Base-by-base conservation (phyloP, 1,140 invertebrate species). In the Macrostomum lignano region DNA sequence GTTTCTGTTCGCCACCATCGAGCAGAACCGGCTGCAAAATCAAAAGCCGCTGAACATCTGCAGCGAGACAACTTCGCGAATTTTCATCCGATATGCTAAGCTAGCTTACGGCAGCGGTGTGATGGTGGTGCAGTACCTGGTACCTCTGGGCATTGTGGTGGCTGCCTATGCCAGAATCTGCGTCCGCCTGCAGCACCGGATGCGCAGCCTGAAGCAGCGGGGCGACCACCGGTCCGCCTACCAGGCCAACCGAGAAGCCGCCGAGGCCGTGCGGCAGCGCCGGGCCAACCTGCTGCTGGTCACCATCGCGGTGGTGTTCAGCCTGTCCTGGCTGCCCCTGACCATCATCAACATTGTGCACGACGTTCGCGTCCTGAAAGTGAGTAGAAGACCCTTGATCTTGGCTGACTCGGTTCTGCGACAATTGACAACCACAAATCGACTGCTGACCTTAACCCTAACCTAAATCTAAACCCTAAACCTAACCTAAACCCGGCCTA, bases 101-200 rank as follows among this genome's bases (percentile, higher is more conserved):
- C 68, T 67, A 7, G 72, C 71, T 36, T 81, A 78, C 56, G 76
- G 74, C 2, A 58, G 73, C 24, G 73, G 74, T 41, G 71, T 71
- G 25, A 64, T 79, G 40, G 65, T 77, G 32, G 66, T 79, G 31
- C 75, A 79, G 52, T 81, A 77, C 45, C 55, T 74, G 33, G 45
- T 78, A 13, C 76, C 76, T 23, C 74, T 78, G 37, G 52, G 73
- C 26, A 74, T 75, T 15, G 71, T 78, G 5, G 68, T 68, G 20
- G 52, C 69, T 6, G 61, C 65, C 0, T 65, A 68, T 41, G 52
- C 59, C 2, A 43, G 60, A 25, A 68, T 68, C 33, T 67, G 60
- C 41, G 52, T 57, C 21, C 65, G 67, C 41, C 52, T 68, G 4
- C 50, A 57, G 33, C 55, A 56, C 39, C 47, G 66, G n/a, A 24